Base-by-base conservation (phyloP, 2,113 vertebrate genomes). In the Clupea harengus region DNA sequence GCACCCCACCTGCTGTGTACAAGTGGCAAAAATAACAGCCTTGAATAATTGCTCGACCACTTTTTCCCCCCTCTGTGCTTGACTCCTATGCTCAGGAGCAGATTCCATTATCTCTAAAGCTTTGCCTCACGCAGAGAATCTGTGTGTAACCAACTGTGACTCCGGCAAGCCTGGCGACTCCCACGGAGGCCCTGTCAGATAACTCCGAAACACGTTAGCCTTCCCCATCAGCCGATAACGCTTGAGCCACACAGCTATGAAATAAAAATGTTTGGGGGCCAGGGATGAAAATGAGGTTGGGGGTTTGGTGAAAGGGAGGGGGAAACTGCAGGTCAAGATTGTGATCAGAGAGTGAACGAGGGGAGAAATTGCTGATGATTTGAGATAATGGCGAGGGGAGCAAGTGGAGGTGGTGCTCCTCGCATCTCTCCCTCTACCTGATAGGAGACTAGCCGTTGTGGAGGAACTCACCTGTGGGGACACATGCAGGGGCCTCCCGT, bases 301-400 rank as follows among this genome's bases (percentile, higher is more conserved):
- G 64, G 25, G 64, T 32, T 25, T 25, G 15, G 45, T 2, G 60
- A 8, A 25, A 9, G 60, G n/a, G 18, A 45, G 17, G 64, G n/a
- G 25, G 25, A 4, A 10, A 3, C 64, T 32, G 25, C 64, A 47
- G 84, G 88, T 82, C 67, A 86, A 81, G 84, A 91, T 91, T 87
- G 80, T 84, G 88, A 91, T 91, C 88, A 86, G 64, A 81, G 75
- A 85, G 83, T 49, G 80, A 84, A 89, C 67, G 78, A 83, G 81
- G 72, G 85, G 82, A 81, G 84, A 90, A 88, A 89, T 89, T 89
- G 88, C 89, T 88, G 88, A 88, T 88, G 88, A 90, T 90, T 87
- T 67, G 60, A 72, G 89, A 89, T 90, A 90, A 89, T 84, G 87
- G 81, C 85, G 88, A 83, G 49, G 22, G 45, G 45, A 15, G 81